A percentile compares a stretch with the other conserved stretches of the same genome.
Evolutionary conservation across 2,797 vertebrate species (phyloP).

Genomic region (Zenarchopterus dispar): DNA sequence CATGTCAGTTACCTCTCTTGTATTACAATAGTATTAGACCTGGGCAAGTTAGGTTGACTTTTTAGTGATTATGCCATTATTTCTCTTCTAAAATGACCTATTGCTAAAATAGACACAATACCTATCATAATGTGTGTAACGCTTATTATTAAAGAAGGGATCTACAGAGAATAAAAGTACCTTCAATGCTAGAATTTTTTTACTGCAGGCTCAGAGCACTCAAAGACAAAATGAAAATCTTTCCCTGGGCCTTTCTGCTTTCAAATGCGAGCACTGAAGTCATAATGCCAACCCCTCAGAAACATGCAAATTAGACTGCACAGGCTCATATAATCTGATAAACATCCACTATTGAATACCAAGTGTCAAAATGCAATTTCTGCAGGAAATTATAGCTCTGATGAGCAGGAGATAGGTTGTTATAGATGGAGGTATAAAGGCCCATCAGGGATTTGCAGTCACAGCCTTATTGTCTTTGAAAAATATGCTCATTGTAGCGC

Average conservation of each 20-base stretch:
- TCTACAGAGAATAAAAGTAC: slow-evolving; percentile 48
- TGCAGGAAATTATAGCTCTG: slow-evolving; percentile 72
- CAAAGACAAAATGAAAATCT: slow-evolving; percentile 56
- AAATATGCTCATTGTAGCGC: slow-evolving; percentile 55
- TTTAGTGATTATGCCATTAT: slow-evolving; percentile 5
- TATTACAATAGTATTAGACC: not conserved
- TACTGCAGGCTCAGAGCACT: slow-evolving; percentile 35
- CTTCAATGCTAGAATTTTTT: slow-evolving; percentile 44
- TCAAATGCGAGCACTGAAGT: slow-evolving; percentile 56
- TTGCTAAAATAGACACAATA: slow-evolving; percentile 19
- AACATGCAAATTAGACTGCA: slow-evolving; percentile 75
- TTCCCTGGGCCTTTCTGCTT: slow-evolving; percentile 45
- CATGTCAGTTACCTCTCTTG: slow-evolving; percentile 11
- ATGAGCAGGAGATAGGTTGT: slow-evolving; percentile 69
- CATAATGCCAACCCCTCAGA: slow-evolving; percentile 53
- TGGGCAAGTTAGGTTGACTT: not conserved
- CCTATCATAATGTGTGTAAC: slow-evolving; percentile 45
- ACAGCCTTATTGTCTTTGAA: slow-evolving; percentile 70
- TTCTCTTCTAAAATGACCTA: not conserved
- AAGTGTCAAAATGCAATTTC: slow-evolving; percentile 71
- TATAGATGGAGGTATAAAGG: slow-evolving; percentile 64
- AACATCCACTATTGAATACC: slow-evolving; percentile 74
- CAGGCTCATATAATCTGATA: slow-evolving; percentile 73
- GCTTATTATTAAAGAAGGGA: slow-evolving; percentile 51
- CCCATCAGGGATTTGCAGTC: slow-evolving; percentile 59